Percentiles rank a stretch among this genome's conserved stretches.
Evolutionary conservation across 23 tunicate genomes (phyloP).

Genomic region (Phallusia fumigata): DNA sequence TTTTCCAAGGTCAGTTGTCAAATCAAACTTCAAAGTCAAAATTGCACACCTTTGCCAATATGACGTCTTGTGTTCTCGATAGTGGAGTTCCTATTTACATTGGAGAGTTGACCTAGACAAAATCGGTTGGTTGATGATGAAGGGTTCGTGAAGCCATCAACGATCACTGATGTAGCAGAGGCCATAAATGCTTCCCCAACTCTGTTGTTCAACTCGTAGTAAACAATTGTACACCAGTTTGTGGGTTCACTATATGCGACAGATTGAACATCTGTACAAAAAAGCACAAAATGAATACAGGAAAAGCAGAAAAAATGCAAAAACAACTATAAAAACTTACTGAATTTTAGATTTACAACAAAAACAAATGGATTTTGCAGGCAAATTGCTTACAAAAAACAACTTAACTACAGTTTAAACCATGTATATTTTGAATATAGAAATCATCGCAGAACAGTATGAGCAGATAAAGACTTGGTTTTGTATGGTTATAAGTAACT

Average conservation of each 20-base stretch:
- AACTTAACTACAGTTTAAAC: too few species aligned
- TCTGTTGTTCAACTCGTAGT: slow-evolving; percentile 97
- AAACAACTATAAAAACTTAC: too few species aligned
- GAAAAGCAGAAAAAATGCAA: too few species aligned
- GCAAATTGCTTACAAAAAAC: too few species aligned
- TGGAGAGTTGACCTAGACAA: slow-evolving; percentile 92
- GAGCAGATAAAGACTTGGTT: too few species aligned
- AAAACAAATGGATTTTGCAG: too few species aligned
- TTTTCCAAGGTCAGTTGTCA: too few species aligned
- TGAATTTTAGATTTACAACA: too few species aligned
- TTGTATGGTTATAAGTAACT: too few species aligned
- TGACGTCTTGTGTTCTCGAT: slow-evolving; percentile 96
- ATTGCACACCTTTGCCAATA: slow-evolving; percentile 22
- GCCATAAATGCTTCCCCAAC: slow-evolving; percentile 95
- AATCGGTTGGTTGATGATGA: slow-evolving; percentile 85
- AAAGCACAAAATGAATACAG: too few species aligned
- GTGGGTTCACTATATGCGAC: slow-evolving; percentile 96
- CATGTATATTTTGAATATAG: too few species aligned
- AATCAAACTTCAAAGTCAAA: neutral
- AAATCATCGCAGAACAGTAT: too few species aligned
- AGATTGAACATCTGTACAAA: slow-evolving; percentile 16
- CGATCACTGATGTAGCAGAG: slow-evolving; percentile 66
- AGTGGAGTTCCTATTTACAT: slow-evolving; percentile 96
- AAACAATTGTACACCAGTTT: slow-evolving; percentile 95
- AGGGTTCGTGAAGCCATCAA: slow-evolving; percentile 99